phyloP scores from a whole-genome alignment of 2,113 vertebrate genomes.

The Eidolon helvum region DNA sequence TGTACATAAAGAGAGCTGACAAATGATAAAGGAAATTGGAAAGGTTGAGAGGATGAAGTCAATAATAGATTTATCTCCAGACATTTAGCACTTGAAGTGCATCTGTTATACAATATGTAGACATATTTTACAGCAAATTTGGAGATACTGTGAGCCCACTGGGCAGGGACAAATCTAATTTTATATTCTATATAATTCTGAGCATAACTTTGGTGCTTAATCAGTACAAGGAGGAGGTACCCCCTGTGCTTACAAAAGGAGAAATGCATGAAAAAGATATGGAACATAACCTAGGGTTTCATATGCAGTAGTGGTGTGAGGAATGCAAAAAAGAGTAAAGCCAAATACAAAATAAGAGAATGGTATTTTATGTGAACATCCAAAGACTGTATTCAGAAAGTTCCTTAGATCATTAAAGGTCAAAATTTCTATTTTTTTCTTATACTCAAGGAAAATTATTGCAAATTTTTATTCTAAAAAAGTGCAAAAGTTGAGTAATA shows the following conservation, averaged over 20 bases:
- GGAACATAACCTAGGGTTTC: not conserved
- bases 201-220: slow-evolving; percentile 72
- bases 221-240: slow-evolving; percentile 50
- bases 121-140: slow-evolving; percentile 82
- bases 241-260: not conserved
- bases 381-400: not conserved
- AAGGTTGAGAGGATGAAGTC: slow-evolving; percentile 80
- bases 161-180: slow-evolving; percentile 79
- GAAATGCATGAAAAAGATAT: not conserved
- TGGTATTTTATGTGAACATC: not conserved
- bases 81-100: slow-evolving; percentile 81
- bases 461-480: slow-evolving; percentile 12
- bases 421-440: slow-evolving; percentile 1
- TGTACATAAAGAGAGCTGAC: slow-evolving; percentile 72
- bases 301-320: not conserved
- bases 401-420: slow-evolving; percentile 15
- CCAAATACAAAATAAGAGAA: not conserved
- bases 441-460: slow-evolving; percentile 18
- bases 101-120: slow-evolving; percentile 82
- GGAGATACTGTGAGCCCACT: slow-evolving; percentile 79
- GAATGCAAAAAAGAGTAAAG: not conserved
- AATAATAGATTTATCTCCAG: slow-evolving; percentile 83
- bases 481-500: not conserved
- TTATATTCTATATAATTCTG: slow-evolving; percentile 78
- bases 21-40: slow-evolving; percentile 80